Conservation (phyloP, 2,113 vertebrate genomes). For the Perognathus longimembris region DNA sequence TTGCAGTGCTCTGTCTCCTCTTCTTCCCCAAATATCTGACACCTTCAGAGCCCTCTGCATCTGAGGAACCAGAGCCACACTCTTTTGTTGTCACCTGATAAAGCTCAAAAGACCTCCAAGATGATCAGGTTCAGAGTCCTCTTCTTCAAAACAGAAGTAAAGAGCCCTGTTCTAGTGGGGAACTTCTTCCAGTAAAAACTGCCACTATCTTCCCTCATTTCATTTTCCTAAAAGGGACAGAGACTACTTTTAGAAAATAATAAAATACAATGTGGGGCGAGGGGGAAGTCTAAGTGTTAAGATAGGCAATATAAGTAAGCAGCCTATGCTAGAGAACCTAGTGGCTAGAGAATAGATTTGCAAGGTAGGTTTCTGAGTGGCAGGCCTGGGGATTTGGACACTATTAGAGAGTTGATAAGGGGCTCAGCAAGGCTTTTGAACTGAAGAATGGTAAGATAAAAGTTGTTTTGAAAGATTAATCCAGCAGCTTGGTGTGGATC, state of each 20-base stretch:
- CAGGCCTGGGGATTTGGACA: background rate
- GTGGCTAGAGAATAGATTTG: background rate
- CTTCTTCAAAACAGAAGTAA: constrained; percentile 59
- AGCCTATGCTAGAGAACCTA: background rate
- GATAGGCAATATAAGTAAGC: background rate
- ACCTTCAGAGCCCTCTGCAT: constrained; percentile 56
- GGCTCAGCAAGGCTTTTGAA: constrained; percentile 12
- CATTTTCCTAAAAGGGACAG: constrained; percentile 70
- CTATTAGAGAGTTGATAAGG: background rate
- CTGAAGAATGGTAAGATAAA: constrained; percentile 22
- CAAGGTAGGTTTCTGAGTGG: background rate
- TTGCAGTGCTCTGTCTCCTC: background rate
- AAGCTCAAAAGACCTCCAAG: background rate
- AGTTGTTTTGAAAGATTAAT: background rate
- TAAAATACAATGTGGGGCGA: constrained; percentile 76
- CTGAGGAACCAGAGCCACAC: constrained; percentile 3
- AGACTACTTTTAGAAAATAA: constrained; percentile 78
- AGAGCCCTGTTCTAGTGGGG: constrained; percentile 59
- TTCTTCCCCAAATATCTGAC: background rate
- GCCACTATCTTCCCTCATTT: constrained; percentile 75
- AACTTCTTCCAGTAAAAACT: constrained; percentile 60
- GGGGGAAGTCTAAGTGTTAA: background rate
- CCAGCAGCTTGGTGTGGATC: background rate
- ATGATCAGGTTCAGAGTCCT: background rate
- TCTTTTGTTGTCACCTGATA: background rate